These are phyloP conservation scores for Amyelois transitella DNA, from an alignment of 1,140 invertebrate genomes.

Conservation along the genomic window DNA sequence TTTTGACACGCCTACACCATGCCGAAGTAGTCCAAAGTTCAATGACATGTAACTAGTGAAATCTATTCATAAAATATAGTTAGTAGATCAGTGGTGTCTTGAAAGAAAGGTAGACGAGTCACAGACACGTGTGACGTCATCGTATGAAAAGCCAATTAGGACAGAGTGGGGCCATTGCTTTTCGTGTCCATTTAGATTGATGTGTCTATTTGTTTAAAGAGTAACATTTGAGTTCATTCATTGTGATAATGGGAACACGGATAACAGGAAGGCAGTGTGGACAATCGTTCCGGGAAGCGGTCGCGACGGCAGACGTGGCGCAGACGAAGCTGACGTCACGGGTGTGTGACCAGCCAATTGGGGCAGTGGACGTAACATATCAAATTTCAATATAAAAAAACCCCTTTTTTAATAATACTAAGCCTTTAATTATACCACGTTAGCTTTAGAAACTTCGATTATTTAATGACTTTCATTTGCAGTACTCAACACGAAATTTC, in stretches of 20 bases:
- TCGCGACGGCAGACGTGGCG: conserved; percentile 58
- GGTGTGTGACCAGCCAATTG: conserved; percentile 53
- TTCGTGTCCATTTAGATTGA: conserved; percentile 15
- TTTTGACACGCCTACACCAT: conserved; percentile 54
- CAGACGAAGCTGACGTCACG: conserved; percentile 64
- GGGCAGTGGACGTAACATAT: conserved; percentile 32
- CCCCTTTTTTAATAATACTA: neutral
- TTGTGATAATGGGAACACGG: conserved; percentile 44
- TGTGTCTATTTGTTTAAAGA: conserved; percentile 14
- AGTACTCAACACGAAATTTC: neutral
- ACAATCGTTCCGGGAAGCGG: conserved; percentile 59
- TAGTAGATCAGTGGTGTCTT: conserved; percentile 45
- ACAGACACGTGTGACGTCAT: conserved; percentile 48
- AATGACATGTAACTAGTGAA: conserved; percentile 57
- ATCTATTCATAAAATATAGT: conserved; percentile 60
- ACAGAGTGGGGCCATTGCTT: conserved; percentile 19
- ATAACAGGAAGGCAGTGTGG: conserved; percentile 50
- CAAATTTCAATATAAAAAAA: neutral
- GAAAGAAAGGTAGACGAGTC: conserved; percentile 43
- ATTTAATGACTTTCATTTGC: neutral
- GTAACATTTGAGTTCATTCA: conserved; percentile 35
- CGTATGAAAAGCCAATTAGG: conserved; percentile 30
- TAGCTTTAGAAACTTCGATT: neutral
- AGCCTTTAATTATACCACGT: neutral
- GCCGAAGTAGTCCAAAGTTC: conserved; percentile 61